phyloP scores from a whole-genome alignment of 2,888 invertebrate genomes.

The Parelbella ahira region DNA sequence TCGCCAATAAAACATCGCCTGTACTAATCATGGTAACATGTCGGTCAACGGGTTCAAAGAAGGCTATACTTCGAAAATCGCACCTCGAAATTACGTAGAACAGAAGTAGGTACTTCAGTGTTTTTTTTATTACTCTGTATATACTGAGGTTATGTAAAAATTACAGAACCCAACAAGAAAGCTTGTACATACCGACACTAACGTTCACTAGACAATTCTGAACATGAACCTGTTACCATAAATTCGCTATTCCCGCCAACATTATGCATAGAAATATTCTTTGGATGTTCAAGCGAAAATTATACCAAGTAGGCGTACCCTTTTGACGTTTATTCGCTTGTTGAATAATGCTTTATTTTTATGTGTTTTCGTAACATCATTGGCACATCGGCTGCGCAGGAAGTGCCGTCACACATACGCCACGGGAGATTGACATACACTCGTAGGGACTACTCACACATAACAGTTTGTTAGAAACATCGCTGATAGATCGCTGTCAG shows the following conservation, averaged over 20 bases:
- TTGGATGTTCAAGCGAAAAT: conserved; percentile 61
- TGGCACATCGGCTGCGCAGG: conserved; percentile 33
- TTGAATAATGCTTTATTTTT: conserved; percentile 74
- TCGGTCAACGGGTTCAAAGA: too few species aligned
- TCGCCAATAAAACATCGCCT: too few species aligned
- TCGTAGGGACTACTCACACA: too few species aligned
- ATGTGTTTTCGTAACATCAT: conserved; percentile 52
- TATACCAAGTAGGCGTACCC: conserved; percentile 68
- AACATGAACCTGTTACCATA: conserved; percentile 47
- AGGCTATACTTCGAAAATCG: too few species aligned
- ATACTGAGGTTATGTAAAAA: too few species aligned
- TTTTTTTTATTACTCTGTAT: too few species aligned
- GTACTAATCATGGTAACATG: too few species aligned
- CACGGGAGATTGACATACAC: not conserved
- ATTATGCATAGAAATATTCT: conserved; percentile 63
- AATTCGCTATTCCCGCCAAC: conserved; percentile 47
- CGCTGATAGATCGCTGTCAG: too few species aligned
- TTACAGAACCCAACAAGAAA: not conserved
- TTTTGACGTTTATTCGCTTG: conserved; percentile 64
- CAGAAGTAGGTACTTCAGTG: too few species aligned
- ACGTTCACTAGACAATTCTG: conserved; percentile 28
- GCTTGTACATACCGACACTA: conserved; percentile 3
- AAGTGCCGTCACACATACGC: conserved; percentile 28
- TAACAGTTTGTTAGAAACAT: too few species aligned
- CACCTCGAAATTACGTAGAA: too few species aligned